Conservation (phyloP, 2,888 invertebrate genomes). For the Odiellus spinosus region DNA sequence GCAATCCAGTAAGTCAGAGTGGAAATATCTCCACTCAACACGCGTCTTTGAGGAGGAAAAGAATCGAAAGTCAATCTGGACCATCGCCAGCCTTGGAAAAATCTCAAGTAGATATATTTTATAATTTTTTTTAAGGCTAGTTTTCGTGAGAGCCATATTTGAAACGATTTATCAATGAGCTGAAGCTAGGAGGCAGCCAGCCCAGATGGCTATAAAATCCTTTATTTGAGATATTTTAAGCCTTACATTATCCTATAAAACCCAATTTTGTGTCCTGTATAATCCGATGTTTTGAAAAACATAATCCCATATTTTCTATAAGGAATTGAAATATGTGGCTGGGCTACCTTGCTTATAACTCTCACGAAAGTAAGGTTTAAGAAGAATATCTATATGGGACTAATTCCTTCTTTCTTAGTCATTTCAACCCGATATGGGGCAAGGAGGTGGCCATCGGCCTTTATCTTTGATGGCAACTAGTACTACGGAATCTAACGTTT, state of each 20-base stretch:
- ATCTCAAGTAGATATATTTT: slow-evolving; percentile 11
- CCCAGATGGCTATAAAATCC: too few species aligned
- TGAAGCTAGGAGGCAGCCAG: too few species aligned
- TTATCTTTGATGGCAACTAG: slow-evolving; percentile 11
- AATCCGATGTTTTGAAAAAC: too few species aligned
- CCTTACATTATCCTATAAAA: too few species aligned
- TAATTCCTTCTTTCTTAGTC: slow-evolving; percentile 6
- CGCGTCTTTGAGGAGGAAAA: slow-evolving; percentile 14
- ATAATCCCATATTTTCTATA: too few species aligned
- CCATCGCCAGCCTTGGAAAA: slow-evolving; percentile 16
- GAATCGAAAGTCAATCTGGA: slow-evolving; percentile 12
- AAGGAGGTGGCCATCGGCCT: slow-evolving; percentile 13
- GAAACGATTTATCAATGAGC: too few species aligned
- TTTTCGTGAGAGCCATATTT: too few species aligned
- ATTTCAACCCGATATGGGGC: slow-evolving; percentile 14
- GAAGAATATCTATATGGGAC: neutral
- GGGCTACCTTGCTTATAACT: too few species aligned
- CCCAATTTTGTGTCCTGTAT: too few species aligned
- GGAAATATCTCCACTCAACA: slow-evolving; percentile 7
- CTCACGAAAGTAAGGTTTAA: too few species aligned
- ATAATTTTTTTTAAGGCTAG: neutral
- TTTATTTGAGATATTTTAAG: too few species aligned
- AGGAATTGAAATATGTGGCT: too few species aligned
- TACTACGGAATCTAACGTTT: slow-evolving; percentile 25
- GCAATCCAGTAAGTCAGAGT: slow-evolving; percentile 3